These are phyloP conservation scores for Rhineura floridana DNA, from an alignment of 2,113 vertebrate genomes.

Conservation along the genomic window DNA sequence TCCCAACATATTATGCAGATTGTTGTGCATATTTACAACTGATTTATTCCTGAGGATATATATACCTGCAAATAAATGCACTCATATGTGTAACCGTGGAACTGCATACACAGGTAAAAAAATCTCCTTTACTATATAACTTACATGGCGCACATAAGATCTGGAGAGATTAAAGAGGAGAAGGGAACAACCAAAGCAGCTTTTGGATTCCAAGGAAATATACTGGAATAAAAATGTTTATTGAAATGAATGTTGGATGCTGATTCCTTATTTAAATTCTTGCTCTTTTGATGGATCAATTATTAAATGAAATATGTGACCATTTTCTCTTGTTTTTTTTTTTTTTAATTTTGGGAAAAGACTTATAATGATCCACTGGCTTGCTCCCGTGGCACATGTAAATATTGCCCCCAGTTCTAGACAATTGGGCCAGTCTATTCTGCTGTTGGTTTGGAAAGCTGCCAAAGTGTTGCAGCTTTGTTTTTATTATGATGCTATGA, in stretches of 20 bases:
- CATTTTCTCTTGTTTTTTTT: no score
- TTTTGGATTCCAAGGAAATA: background rate
- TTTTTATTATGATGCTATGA: background rate
- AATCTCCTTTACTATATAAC: background rate
- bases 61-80: background rate
- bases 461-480: background rate
- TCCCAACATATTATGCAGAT: background rate
- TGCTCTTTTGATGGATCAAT: background rate
- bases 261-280: background rate
- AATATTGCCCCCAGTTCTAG: background rate
- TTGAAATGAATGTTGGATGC: background rate
- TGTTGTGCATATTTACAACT: background rate
- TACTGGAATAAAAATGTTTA: background rate
- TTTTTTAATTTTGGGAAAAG: background rate
- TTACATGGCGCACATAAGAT: background rate
- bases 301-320: background rate
- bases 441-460: background rate
- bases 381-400: background rate
- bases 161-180: background rate
- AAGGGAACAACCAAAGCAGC: background rate
- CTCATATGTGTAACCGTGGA: background rate
- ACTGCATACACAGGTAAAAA: background rate
- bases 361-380: background rate
- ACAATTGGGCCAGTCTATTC: background rate
- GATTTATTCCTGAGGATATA: background rate